These are phyloP conservation scores for Drosophila setosimentum DNA, from an alignment of 2,888 invertebrate species.

Conservation along the genomic window DNA sequence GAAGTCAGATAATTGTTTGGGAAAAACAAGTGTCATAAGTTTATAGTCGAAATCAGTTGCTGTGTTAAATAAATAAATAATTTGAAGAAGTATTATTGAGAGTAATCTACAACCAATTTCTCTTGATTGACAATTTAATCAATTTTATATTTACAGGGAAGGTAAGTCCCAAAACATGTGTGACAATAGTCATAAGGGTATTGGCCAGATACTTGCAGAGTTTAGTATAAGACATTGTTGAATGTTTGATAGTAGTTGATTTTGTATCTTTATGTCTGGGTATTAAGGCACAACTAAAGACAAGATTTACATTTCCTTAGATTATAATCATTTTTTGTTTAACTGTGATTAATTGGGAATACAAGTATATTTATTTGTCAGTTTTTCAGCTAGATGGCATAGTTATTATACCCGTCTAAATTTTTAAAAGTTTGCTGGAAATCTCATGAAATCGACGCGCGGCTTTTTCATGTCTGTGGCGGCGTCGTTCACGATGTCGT, in stretches of 20 bases:
- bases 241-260: not conserved
- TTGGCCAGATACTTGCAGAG: not conserved
- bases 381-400: conserved; percentile 4
- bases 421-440: conserved; percentile 60
- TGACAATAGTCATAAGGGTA: not conserved
- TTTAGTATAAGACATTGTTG: not conserved
- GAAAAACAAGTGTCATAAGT: not conserved
- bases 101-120: not conserved
- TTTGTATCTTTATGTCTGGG: not conserved
- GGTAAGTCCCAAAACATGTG: not conserved
- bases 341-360: not conserved
- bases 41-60: not conserved
- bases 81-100: not conserved
- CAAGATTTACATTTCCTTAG: not conserved
- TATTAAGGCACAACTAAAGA: not conserved
- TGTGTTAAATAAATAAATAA: not conserved
- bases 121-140: not conserved
- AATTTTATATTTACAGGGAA: not conserved
- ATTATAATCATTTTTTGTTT: not conserved
- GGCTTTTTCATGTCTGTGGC: conserved; percentile 59
- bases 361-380: not conserved
- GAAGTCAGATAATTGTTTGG: not conserved
- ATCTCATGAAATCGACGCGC: conserved; percentile 69
- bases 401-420: conserved; percentile 31
- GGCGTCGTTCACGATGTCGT: conserved; percentile 59